A percentile compares a stretch with the other conserved stretches of the same genome.
Conservation (phyloP, 2,113 vertebrate species). For the Climacteris rufus region DNA sequence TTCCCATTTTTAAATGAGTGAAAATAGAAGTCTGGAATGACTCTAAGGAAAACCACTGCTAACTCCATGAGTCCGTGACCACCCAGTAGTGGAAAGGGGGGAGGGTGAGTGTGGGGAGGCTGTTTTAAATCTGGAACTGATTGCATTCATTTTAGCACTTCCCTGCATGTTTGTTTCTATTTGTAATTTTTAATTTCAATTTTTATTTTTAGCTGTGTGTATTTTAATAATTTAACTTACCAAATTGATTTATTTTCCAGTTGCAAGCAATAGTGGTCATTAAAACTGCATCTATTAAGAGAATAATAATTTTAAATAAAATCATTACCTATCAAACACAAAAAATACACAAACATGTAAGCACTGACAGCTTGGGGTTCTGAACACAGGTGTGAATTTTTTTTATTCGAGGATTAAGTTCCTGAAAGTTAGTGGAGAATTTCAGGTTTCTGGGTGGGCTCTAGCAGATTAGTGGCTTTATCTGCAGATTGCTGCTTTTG, state of each 20-base stretch:
- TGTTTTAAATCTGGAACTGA: slow-evolving; percentile 39
- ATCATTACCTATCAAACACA: neutral
- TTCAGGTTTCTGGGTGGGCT: slow-evolving; percentile 37
- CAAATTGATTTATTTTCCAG: neutral
- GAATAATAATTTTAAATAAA: neutral
- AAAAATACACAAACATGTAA: neutral
- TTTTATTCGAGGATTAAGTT: neutral
- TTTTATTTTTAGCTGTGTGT: slow-evolving; percentile 35
- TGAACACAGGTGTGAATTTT: neutral
- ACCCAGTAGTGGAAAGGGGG: slow-evolving; percentile 31
- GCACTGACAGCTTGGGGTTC: neutral
- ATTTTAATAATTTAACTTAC: neutral
- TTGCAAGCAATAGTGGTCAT: neutral
- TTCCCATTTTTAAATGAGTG: slow-evolving; percentile 38
- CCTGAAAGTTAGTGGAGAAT: neutral
- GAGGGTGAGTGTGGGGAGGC: neutral
- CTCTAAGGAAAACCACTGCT: slow-evolving; percentile 14
- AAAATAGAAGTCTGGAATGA: slow-evolving; percentile 42
- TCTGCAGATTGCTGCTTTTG: neutral
- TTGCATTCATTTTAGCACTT: slow-evolving; percentile 13
- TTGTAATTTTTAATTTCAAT: neutral
- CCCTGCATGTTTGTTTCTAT: neutral
- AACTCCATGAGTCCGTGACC: neutral
- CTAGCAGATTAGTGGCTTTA: neutral
- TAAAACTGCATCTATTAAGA: neutral